Conservation (phyloP, 1,140 invertebrate genomes). For the Subanguina moxae region DNA sequence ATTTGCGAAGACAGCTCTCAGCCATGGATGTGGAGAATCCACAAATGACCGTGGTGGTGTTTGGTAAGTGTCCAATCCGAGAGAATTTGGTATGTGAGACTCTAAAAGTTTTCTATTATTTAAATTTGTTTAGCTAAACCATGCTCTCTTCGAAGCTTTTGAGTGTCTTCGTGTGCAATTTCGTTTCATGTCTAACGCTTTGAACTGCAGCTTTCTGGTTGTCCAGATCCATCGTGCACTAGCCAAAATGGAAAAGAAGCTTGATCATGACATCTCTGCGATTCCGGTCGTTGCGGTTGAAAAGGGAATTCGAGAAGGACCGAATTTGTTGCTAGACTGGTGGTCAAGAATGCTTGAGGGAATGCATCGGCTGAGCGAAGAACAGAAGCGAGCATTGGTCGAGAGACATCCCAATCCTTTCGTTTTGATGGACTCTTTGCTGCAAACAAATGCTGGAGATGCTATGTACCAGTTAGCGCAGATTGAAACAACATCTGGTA, state of each 20-base stretch:
- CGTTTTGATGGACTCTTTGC: constrained; percentile 33
- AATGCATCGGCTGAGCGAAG: constrained; percentile 43
- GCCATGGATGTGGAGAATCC: constrained; percentile 13
- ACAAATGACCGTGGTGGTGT: constrained; percentile 37
- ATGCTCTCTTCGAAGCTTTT: constrained; percentile 30
- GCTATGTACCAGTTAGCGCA: constrained; percentile 42
- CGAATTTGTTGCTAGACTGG: constrained; percentile 38
- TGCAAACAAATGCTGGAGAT: constrained; percentile 27
- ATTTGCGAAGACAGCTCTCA: constrained; percentile 11
- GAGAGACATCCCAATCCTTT: constrained; percentile 37
- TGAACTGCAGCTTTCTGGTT: constrained; percentile 45
- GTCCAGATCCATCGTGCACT: constrained; percentile 48
- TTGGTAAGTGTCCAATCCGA: constrained; percentile 26
- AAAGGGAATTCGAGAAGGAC: constrained; percentile 45
- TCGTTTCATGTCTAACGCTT: constrained; percentile 30
- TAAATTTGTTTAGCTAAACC: constrained; percentile 39
- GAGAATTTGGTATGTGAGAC: constrained; percentile 28
- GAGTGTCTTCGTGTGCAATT: constrained; percentile 41
- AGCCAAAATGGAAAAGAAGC: constrained; percentile 48
- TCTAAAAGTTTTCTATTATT: background rate
- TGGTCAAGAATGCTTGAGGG: constrained; percentile 42
- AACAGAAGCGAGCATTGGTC: constrained; percentile 38
- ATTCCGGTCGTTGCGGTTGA: constrained; percentile 25
- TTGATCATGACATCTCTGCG: constrained; percentile 14
- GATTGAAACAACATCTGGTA: constrained; percentile 17